Base-by-base conservation (phyloP, 2,113 vertebrate species). In the Mionectes macconnelli region DNA sequence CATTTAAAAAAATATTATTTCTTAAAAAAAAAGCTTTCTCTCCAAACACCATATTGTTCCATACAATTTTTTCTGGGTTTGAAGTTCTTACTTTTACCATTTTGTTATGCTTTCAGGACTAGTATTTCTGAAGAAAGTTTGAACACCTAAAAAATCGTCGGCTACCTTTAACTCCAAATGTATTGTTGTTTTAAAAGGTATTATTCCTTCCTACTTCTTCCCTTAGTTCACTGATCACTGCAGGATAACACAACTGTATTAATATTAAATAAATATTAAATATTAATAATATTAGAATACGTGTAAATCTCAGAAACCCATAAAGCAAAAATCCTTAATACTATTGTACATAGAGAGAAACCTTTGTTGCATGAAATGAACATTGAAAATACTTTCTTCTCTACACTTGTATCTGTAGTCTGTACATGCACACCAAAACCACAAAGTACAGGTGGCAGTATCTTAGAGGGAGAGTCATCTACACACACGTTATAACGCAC, bases 81-180 rank as follows among this genome's bases (percentile, higher is more conserved):
- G 1, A 82, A 17, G 4, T 57, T 70, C 16, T 62, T 8, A 10
- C 28, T 52, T 90, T 52, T 78, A 12, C 6, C 50, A 4, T 40
- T 69, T 35, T 83, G 13, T 14, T 60, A 16, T 25, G 25, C 14
- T 84, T 87, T n/a, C 31, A 39, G 9, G 9, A 64, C 4, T 39
- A 20, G 5, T 56, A 90, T 47, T 84, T 84, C 64, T 28, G 19
- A 69, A 76, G 20, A 40, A 66, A 21, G 35, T 31, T 9, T 64
- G 44, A 66, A 35, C 2, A 40, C 14, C 7, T 69, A 13, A 88
- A 78, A 50, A 44, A 28, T 2, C 3, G 1, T 16, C 28, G 59
- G 4, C 22, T 57, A 11, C 6, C 1, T 7, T 23, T 8, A 2
- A 3, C 4, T 9, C 2, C 17, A 76, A 75, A 59, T 28, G 1